phyloP scores from a whole-genome alignment of 2,797 vertebrate genomes.

The Triplophysa yarkandensis region DNA sequence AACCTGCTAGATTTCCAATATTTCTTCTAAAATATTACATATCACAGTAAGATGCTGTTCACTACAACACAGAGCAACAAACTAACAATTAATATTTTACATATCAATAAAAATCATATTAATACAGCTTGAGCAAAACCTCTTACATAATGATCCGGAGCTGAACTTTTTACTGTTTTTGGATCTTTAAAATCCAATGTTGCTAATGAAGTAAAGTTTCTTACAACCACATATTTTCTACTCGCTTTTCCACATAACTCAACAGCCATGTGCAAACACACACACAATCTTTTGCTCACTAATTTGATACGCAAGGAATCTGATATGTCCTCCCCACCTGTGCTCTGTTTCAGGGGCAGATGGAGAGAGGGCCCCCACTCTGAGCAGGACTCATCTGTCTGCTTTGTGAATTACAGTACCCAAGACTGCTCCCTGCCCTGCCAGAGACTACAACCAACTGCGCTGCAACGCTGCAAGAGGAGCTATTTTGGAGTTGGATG shows the following conservation, averaged over 20 bases:
- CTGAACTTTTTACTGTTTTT: not conserved
- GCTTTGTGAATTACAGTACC: slow-evolving; percentile 33
- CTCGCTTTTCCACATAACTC: not conserved
- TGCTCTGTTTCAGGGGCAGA: slow-evolving; percentile 64
- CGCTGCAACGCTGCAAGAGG: slow-evolving; percentile 35
- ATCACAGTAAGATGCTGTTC: not conserved
- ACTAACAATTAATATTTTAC: not conserved
- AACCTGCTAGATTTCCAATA: not conserved
- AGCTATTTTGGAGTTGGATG: slow-evolving; percentile 51
- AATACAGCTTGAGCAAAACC: slow-evolving; percentile 18
- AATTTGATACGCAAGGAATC: slow-evolving; percentile 43
- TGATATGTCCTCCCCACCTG: slow-evolving; percentile 57
- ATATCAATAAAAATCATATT: not conserved
- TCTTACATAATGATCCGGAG: not conserved
- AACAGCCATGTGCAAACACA: not conserved
- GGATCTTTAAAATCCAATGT: not conserved
- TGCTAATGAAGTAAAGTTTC: not conserved
- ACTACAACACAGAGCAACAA: not conserved
- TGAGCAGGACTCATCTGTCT: slow-evolving; percentile 41
- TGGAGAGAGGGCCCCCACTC: slow-evolving; percentile 57
- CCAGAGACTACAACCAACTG: slow-evolving; percentile 35
- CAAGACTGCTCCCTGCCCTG: slow-evolving; percentile 16
- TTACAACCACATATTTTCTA: not conserved
- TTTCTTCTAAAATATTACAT: not conserved
- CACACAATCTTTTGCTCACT: slow-evolving; percentile 28